Percentiles rank a stretch among this genome's conserved stretches.
phyloP scores from a whole-genome alignment of 2,113 vertebrate species.

The Laticauda laticaudata region DNA sequence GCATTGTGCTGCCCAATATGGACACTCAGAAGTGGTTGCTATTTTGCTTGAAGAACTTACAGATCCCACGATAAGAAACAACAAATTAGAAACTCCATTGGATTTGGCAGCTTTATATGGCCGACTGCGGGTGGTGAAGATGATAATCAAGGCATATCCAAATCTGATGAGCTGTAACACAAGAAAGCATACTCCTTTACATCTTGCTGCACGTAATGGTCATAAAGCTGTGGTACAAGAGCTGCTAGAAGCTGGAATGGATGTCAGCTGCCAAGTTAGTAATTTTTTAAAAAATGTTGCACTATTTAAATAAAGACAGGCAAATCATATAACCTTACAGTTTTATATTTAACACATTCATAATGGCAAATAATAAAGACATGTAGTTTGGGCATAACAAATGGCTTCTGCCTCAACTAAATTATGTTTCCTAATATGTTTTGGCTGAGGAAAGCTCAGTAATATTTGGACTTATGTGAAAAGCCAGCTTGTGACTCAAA shows the following conservation, averaged over 20 bases:
- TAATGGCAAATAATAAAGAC: background rate
- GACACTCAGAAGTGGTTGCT: constrained; percentile 91
- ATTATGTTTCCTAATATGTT: background rate
- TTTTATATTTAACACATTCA: constrained; percentile 4
- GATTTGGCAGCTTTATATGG: constrained; percentile 94
- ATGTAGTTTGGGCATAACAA: background rate
- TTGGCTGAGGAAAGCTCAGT: background rate
- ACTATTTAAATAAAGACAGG: constrained; percentile 13
- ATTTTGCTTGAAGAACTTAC: constrained; percentile 91
- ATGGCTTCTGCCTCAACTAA: background rate
- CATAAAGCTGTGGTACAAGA: constrained; percentile 88
- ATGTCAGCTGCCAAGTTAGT: constrained; percentile 91
- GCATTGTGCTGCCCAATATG: constrained; percentile 94
- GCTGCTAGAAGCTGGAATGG: constrained; percentile 91
- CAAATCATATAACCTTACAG: background rate
- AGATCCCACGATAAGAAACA: constrained; percentile 93
- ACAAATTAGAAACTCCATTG: constrained; percentile 87
- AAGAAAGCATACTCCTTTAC: constrained; percentile 88
- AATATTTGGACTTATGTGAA: background rate
- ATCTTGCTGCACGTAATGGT: constrained; percentile 94
- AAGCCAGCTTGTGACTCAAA: background rate
- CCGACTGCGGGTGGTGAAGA: constrained; percentile 88
- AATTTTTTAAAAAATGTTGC: background rate
- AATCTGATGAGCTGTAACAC: constrained; percentile 89
- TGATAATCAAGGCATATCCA: constrained; percentile 90